Percentiles rank a stretch among this genome's conserved stretches.
Evolutionary conservation across 2,888 invertebrate species (phyloP).

Genomic region (Cerastis rubricosa): DNA sequence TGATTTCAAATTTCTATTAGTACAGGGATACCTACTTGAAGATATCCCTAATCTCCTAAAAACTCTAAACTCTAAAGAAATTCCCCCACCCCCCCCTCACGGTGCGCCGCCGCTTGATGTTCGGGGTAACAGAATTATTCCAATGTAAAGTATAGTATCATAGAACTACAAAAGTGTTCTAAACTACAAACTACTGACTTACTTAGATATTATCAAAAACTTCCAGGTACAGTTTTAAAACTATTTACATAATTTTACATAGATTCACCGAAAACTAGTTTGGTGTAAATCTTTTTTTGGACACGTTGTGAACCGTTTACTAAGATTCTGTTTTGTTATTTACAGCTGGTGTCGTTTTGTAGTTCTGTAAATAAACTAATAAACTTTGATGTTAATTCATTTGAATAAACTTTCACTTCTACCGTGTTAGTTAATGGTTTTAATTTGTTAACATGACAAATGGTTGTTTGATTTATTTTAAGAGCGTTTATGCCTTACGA

Average conservation of each 20-base stretch:
- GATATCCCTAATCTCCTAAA: neutral
- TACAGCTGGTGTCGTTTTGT: slow-evolving; percentile 20
- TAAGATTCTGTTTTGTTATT: slow-evolving; percentile 7
- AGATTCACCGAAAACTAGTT: slow-evolving; percentile 40
- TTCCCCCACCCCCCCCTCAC: too few relatives aligned
- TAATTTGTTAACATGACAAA: neutral
- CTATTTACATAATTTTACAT: slow-evolving; percentile 43
- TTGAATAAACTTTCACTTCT: slow-evolving; percentile 47
- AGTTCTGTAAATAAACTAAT: slow-evolving; percentile 3
- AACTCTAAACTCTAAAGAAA: too few relatives aligned
- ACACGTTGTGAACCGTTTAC: slow-evolving; percentile 25
- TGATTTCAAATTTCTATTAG: neutral
- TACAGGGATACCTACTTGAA: too few relatives aligned
- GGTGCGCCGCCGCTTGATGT: too few relatives aligned
- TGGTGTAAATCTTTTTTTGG: slow-evolving; percentile 46
- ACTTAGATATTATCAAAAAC: slow-evolving; percentile 11
- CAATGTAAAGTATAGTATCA: too few relatives aligned
- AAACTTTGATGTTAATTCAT: slow-evolving; percentile 27
- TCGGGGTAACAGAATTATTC: too few relatives aligned
- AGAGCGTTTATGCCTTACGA: too few relatives aligned
- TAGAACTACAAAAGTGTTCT: slow-evolving; percentile 6
- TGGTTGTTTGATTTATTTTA: too few relatives aligned
- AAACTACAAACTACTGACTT: slow-evolving; percentile 5
- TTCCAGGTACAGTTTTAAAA: slow-evolving; percentile 16
- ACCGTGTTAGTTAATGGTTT: neutral